Evolutionary conservation across 2,113 vertebrate species (phyloP).

Genomic region (Cyanistes caeruleus): DNA sequence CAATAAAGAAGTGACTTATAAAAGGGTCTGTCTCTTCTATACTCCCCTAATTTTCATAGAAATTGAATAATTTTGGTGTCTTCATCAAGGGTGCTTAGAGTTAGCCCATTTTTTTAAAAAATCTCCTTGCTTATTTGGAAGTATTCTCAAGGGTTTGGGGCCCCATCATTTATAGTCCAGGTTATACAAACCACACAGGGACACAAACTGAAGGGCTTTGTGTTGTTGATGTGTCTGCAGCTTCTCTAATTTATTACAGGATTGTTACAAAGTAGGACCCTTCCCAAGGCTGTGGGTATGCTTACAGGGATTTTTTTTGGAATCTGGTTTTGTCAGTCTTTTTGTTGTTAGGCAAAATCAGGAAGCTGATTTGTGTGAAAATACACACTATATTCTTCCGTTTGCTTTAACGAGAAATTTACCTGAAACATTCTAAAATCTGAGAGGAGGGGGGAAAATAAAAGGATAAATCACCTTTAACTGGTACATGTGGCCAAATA

Average conservation of each 20-base stretch:
- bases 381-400: not conserved
- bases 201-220: not conserved
- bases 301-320: not conserved
- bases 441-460: fast-evolving
- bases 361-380: not conserved
- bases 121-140: not conserved
- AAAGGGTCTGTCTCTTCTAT: not conserved
- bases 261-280: not conserved
- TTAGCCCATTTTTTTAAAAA: not conserved
- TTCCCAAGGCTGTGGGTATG: not conserved
- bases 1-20: not conserved
- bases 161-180: not conserved
- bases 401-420: not conserved
- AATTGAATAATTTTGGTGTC: not conserved
- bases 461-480: not conserved
- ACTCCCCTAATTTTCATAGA: not conserved
- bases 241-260: not conserved
- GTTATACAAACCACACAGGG: not conserved
- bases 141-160: not conserved
- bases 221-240: not conserved
- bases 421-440: not conserved
- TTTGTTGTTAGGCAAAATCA: not conserved
- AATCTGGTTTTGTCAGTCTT: not conserved
- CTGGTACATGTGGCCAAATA: not conserved
- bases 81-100: not conserved